Evolutionary conservation across 2,888 invertebrate genomes (phyloP), one percentile per base, ranked within the genome.

Genomic region (Ariolimax columbianus): DNA sequence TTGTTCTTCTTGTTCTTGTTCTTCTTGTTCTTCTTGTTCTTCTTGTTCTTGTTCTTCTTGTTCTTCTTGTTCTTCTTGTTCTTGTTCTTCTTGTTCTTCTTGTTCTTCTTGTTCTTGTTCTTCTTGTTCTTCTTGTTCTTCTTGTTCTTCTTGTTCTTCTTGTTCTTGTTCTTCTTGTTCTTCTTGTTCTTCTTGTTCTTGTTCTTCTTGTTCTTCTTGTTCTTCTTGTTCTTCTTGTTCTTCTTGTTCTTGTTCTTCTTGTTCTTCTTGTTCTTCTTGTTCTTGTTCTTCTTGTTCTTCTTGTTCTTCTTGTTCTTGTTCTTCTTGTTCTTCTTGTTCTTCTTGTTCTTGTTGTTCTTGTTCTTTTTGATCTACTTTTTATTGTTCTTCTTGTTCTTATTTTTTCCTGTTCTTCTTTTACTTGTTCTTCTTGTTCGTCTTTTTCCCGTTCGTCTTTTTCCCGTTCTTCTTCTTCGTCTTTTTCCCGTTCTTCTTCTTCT

Each of bases 181-280:
- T 63, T 66, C 66, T 79, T 38, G 38, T 63, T 79, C 66, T 79
- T 38, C 51, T 66, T 30, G 33, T 51, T 79, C 79, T 79, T 38
- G 26, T 63, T 79, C 66, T 79, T 63, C 63, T 63, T 79, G 66
- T 79, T 63, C 63, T 63, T 79, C 66, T 79, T 63, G 38, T 63
- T 79, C 66, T 79, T 36, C 51, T 51, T 78, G 55, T 78, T 51
- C 33, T 33, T 78, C n/a, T 78, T 51, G 30, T 19, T 51, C 59
- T 14, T 66, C 40, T 66, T 2, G 6, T 66, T 40, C 30, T 63
- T 66, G 0, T 79, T n/a, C 30, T 63, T 38, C 7, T 78, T 33
- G 14, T 51, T 55, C 7, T 79, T n/a, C 40, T 36, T 40, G 26
- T 79, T 26, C 63, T 38, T 79, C 51, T 51, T 78, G 59, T 78